Conservation (phyloP, 2,888 invertebrate species). For the Lottia gigantea region DNA sequence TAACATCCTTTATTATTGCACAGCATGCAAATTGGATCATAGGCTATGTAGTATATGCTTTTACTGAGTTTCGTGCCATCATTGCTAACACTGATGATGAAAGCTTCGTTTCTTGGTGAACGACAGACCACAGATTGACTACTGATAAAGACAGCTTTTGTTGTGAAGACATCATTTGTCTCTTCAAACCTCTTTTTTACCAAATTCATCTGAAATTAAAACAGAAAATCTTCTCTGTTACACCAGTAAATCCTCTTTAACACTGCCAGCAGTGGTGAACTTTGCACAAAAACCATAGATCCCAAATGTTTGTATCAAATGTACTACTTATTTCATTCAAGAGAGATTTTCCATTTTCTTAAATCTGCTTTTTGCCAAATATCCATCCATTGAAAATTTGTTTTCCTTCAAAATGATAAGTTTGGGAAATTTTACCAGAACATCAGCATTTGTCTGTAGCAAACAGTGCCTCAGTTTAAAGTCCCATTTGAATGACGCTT, state of each 20-base stretch:
- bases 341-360: too few relatives aligned
- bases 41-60: slow-evolving; percentile 24
- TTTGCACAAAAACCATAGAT: background rate
- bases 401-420: background rate
- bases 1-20: slow-evolving; percentile 27
- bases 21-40: slow-evolving; percentile 31
- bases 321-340: too few relatives aligned
- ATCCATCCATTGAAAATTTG: too few relatives aligned
- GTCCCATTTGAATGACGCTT: too few relatives aligned
- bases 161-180: background rate
- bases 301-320: too few relatives aligned
- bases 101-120: slow-evolving; percentile 11
- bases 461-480: too few relatives aligned
- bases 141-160: slow-evolving; percentile 28
- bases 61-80: slow-evolving; percentile 18
- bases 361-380: too few relatives aligned
- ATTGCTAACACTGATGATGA: slow-evolving; percentile 31
- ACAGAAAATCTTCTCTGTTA: background rate
- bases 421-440: too few relatives aligned
- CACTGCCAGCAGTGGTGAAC: background rate
- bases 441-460: too few relatives aligned
- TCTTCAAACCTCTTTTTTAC: background rate
- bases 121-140: slow-evolving; percentile 29
- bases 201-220: background rate
- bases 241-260: background rate